Base-by-base conservation (phyloP, 2,797 vertebrate species). In the Austrolebias charrua region DNA sequence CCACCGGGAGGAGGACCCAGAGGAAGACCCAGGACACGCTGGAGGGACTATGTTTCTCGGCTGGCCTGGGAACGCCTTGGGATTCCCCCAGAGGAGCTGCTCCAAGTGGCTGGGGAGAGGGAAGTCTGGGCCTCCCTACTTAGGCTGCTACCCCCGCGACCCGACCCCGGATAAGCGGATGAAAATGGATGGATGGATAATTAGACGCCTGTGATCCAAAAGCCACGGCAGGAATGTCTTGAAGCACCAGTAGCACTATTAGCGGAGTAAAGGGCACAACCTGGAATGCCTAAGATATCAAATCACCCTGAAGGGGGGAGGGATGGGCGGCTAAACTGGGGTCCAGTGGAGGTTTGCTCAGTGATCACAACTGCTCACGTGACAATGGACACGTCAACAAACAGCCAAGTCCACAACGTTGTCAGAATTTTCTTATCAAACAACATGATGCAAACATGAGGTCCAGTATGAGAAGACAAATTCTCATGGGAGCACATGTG, bases 201-300 rank as follows among this genome's bases (percentile, higher is more conserved):
- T 87, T 79, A 86, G 73, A 75, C 1, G 31, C 51, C 51, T 80
- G 63, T 75, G 86, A 86, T 79, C 70, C 71, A 60, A 71, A 55
- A 63, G 67, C 64, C 46, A 56, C 6, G 0, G 54, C 51, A 75
- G 75, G 80, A 89, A 90, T 88, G 81, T 78, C 69, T 80, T 76
- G 60, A 75, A 78, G 84, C 86, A 79, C 89, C 83, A 80, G 80
- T 49, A 70, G 81, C 75, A 77, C 82, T 83, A 86, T 87, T 86
- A 88, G 75, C 68, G 63, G 78, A 87, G 83, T 83, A 86, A 88
- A 90, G 89, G 85, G 74, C 88, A 85, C 69, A 86, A 90, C 77
- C 85, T 86, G 84, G 82, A 89, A 92, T 87, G 86, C 84, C 85
- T 58, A 42, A 83, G 86, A 90, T 90, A 91, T 92, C 88, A 74